Conservation (phyloP, 2,888 invertebrate species). For the Gonocerus acuteangulatus region DNA sequence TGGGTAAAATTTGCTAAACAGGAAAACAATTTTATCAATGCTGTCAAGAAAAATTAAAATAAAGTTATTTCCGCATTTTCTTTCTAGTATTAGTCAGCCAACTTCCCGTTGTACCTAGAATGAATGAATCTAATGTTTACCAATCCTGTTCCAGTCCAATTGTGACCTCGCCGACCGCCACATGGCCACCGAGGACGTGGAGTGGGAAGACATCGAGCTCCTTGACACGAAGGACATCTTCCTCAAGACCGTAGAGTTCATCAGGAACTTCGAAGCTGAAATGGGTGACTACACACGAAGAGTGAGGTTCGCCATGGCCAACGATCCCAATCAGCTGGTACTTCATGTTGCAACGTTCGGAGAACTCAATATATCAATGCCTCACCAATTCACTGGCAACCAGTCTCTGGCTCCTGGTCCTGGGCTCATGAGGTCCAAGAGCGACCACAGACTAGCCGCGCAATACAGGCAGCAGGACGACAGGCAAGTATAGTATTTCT, state of each 20-base stretch:
- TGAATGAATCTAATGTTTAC: too few relatives aligned
- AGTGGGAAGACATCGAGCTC: slow-evolving; percentile 86
- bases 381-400: slow-evolving; percentile 50
- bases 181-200: slow-evolving; percentile 67
- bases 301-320: slow-evolving; percentile 77
- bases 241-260: slow-evolving; percentile 88
- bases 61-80: too few relatives aligned
- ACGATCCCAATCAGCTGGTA: slow-evolving; percentile 85
- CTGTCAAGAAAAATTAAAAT: too few relatives aligned
- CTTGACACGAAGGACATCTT: slow-evolving; percentile 95
- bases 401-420: slow-evolving; percentile 31
- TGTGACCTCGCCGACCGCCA: slow-evolving; percentile 94
- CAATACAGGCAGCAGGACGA: slow-evolving; percentile 84
- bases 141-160: too few relatives aligned
- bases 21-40: too few relatives aligned
- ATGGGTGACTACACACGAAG: slow-evolving; percentile 79
- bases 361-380: slow-evolving; percentile 71
- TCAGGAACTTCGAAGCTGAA: slow-evolving; percentile 90
- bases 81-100: too few relatives aligned
- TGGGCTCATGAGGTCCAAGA: slow-evolving; percentile 84
- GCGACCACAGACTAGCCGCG: slow-evolving; percentile 81
- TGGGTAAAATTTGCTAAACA: too few relatives aligned
- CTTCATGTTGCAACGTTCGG: slow-evolving; percentile 77
- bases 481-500: slow-evolving; percentile 44
- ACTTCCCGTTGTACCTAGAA: too few relatives aligned